These are phyloP conservation scores for Ellobius talpinus DNA, from an alignment of 2,113 vertebrate genomes.

Conservation along the genomic window DNA sequence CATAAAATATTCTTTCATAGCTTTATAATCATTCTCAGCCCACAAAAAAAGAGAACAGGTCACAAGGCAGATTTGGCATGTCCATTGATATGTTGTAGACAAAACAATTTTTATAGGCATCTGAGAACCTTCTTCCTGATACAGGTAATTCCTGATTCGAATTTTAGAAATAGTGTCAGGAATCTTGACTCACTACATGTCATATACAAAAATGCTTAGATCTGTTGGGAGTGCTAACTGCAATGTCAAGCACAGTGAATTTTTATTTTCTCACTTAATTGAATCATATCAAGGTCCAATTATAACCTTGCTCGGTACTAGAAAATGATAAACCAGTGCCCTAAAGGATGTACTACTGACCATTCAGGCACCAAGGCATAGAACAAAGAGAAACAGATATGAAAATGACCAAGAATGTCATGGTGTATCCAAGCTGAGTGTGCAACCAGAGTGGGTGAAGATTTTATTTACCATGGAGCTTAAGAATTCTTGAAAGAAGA, in stretches of 20 bases:
- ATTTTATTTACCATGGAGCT: constrained; percentile 18
- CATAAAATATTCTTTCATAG: constrained; percentile 8
- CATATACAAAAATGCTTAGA: not conserved
- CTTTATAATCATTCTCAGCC: constrained; percentile 7
- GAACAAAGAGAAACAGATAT: not conserved
- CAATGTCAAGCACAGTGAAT: not conserved
- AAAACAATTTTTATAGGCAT: not conserved
- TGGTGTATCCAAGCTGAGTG: not conserved
- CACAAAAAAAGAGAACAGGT: not conserved
- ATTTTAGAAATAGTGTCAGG: not conserved
- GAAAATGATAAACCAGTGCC: not conserved
- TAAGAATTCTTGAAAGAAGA: constrained; percentile 18
- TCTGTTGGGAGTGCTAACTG: not conserved
- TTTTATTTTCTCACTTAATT: constrained; percentile 32
- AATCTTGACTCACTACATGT: not conserved
- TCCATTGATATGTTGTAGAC: not conserved
- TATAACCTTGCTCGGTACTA: not conserved
- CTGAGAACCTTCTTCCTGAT: constrained; percentile 12
- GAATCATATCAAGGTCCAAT: not conserved
- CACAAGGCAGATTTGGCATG: not conserved
- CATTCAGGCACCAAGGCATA: not conserved
- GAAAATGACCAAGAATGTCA: constrained; percentile 3
- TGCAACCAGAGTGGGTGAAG: not conserved
- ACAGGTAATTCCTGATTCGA: not conserved
- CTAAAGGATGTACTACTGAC: not conserved